These are phyloP conservation scores for Patella vulgata DNA, from an alignment of 1,140 invertebrate genomes.

Conservation along the genomic window DNA sequence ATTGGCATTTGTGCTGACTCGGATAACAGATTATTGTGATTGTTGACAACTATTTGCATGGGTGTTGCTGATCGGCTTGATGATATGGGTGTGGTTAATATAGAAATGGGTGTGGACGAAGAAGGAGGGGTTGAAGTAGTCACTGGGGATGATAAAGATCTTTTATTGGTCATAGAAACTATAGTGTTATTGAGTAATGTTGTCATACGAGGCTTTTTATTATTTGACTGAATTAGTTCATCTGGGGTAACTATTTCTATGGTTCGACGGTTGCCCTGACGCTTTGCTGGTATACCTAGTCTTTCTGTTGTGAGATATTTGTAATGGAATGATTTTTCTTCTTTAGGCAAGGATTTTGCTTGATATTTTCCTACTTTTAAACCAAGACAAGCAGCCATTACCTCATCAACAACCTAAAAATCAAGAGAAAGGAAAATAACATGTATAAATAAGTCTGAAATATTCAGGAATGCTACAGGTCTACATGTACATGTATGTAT, in stretches of 20 bases:
- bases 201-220: conserved; percentile 14
- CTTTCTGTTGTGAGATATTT: conserved; percentile 42
- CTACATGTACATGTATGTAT: too few relatives aligned
- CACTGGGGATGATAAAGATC: conserved; percentile 3
- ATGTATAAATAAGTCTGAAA: too few relatives aligned
- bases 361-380: conserved; percentile 40
- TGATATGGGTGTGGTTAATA: neutral
- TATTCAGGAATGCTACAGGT: too few relatives aligned
- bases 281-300: neutral
- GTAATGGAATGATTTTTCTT: conserved; percentile 43
- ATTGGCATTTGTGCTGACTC: too few relatives aligned
- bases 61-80: neutral
- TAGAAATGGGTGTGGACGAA: neutral
- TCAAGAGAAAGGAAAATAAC: neutral
- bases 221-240: conserved; percentile 28
- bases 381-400: conserved; percentile 42
- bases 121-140: conserved; percentile 14
- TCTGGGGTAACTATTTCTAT: conserved; percentile 41
- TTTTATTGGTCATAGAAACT: neutral
- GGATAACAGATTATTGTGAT: too few relatives aligned
- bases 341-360: conserved; percentile 42
- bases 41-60: neutral
- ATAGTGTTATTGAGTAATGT: conserved; percentile 11
- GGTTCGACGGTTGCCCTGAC: conserved; percentile 31
- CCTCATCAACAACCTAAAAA: conserved; percentile 46